Percentiles rank a stretch among this genome's conserved stretches.
Conservation (phyloP, 2,797 vertebrate genomes). For the Lutjanus argentimaculatus region DNA sequence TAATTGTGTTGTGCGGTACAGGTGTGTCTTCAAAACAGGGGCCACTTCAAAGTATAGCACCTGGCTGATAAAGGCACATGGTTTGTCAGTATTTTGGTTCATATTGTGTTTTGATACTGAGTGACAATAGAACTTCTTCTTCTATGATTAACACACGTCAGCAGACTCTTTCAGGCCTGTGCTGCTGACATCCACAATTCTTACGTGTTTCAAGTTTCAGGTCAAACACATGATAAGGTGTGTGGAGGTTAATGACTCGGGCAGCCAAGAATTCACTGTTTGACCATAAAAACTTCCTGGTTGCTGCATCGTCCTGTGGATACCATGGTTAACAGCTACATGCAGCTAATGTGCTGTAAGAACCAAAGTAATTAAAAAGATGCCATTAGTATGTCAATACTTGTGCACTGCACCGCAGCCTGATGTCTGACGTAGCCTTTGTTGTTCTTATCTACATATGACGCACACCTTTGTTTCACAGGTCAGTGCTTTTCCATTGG, state of each 20-base stretch:
- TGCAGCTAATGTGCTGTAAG: not conserved
- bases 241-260: not conserved
- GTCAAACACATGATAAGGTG: not conserved
- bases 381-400: not conserved
- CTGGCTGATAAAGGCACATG: too few species aligned
- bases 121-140: too few species aligned
- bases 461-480: not conserved
- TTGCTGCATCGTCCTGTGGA: too few species aligned
- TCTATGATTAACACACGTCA: not conserved
- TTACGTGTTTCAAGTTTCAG: too few species aligned
- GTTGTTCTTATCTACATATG: not conserved
- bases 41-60: too few species aligned
- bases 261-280: not conserved
- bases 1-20: too few species aligned
- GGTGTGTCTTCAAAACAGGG: too few species aligned
- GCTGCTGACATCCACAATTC: too few species aligned
- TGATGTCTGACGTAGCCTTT: not conserved
- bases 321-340: too few species aligned
- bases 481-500: conserved; percentile 1
- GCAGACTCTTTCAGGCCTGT: too few species aligned
- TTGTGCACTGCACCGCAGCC: not conserved
- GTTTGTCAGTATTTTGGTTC: too few species aligned
- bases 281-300: not conserved
- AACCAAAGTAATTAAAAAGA: not conserved
- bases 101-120: too few species aligned